Evolutionary conservation across 2,113 vertebrate species (phyloP), one percentile per base, ranked within the genome.

Genomic region (Carollia perspicillata): DNA sequence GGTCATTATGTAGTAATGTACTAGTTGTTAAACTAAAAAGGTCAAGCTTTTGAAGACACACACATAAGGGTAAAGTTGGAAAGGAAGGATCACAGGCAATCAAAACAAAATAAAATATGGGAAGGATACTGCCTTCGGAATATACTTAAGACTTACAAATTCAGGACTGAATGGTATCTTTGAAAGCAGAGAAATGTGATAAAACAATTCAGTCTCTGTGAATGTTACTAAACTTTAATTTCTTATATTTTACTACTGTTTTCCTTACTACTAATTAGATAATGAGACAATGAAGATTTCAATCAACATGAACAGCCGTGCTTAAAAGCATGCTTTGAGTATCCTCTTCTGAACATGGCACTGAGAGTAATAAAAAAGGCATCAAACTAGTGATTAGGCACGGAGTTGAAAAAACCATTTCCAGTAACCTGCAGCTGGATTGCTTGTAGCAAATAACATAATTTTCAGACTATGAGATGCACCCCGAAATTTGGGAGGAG

Each of bases 21-120:
- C 4, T 93, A 35, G 95, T 1, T 86, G 63, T 37, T 78, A 91
- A 89, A 79, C 68, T 89, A 93, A 80, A 92, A 96, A 83, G 23
- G 11, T 77, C 66, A 88, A 63, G 68, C 44, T 95, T 93, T 22
- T 84, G 37, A 93, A 89, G 40, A 47, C 75, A 95, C 8, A 84
- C 3, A 81, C 1, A 75, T 1, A 49, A 78, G 69, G 53, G 75
- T 66, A 79, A 93, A 90, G 49, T 11, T 75, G 18, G 37, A 93
- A 72, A 96, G 69, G 6, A 95, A 79, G 23, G 14, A 18, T 37
- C 12, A 84, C 44, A 69, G n/a, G 26, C 77, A 20, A 88, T 16
- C 2, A 63, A 84, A 95, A 80, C 18, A 69, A 81, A 91, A 51
- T 53, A 71, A 93, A 95, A 77, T 9, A 74, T n/a, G 20, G 16